A percentile compares a stretch with the other conserved stretches of the same genome.
Conservation (phyloP, 2,888 invertebrate genomes). For the Pinctada fucata region DNA sequence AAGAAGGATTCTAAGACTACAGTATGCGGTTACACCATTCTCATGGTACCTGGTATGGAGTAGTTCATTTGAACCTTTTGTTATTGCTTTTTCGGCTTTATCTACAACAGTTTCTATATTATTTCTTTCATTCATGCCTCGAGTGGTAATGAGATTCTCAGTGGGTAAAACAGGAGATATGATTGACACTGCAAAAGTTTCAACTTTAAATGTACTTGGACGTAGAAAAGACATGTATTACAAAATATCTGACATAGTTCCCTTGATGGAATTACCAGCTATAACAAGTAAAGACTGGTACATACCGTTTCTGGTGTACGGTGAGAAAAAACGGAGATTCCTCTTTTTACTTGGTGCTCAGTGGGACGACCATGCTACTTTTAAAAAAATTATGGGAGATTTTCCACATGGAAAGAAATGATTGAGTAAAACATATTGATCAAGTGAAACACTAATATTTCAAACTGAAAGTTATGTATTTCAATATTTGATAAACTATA, state of each 20-base stretch:
- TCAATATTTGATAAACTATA: too few relatives aligned
- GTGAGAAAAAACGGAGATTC: not conserved
- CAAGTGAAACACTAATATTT: too few relatives aligned
- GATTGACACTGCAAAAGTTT: not conserved
- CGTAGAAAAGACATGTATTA: not conserved
- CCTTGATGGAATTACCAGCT: not conserved
- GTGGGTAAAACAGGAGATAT: not conserved
- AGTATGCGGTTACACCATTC: not conserved
- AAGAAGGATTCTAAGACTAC: not conserved
- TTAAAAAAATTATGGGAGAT: too few relatives aligned
- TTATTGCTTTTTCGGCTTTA: not conserved
- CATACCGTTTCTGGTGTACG: not conserved
- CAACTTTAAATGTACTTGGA: not conserved
- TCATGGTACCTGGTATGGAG: not conserved
- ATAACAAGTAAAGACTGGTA: not conserved
- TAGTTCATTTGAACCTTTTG: too few relatives aligned
- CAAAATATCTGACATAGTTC: not conserved
- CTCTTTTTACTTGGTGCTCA: not conserved
- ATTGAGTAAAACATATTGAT: too few relatives aligned
- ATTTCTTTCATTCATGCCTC: not conserved
- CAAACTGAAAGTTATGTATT: too few relatives aligned
- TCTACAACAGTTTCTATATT: not conserved
- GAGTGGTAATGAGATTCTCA: not conserved
- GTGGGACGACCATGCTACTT: too few relatives aligned
- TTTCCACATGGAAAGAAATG: too few relatives aligned